Conservation (phyloP, 2,888 invertebrate genomes). For the Caenorhabditis parvicauda region DNA sequence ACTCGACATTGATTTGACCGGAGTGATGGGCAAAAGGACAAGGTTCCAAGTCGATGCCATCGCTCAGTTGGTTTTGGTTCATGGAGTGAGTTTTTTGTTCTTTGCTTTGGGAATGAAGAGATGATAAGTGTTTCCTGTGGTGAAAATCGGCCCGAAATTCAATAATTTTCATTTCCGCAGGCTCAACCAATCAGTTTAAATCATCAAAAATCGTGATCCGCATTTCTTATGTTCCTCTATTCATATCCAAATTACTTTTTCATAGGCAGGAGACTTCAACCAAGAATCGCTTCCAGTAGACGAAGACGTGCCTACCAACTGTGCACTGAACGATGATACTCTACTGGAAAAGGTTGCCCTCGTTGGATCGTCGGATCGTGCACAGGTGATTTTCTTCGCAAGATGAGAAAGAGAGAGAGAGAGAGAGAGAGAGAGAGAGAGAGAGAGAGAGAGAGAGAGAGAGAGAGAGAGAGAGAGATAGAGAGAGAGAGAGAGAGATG, state of each 20-base stretch:
- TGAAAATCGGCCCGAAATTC: neutral
- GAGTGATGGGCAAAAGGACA: conserved; percentile 84
- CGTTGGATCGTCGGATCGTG: too few relatives aligned
- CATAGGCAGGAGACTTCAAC: too few relatives aligned
- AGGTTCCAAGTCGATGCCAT: conserved; percentile 80
- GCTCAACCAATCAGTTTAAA: too few relatives aligned
- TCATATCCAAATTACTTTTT: too few relatives aligned
- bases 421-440: too few relatives aligned
- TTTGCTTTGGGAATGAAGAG: neutral
- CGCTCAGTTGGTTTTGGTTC: conserved; percentile 72
- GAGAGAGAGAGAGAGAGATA: too few relatives aligned
- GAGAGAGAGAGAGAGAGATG: too few relatives aligned
- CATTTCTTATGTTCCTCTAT: too few relatives aligned
- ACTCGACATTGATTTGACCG: conserved; percentile 50
- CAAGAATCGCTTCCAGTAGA: conserved; percentile 12
- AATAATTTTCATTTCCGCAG: neutral
- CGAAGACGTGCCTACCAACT: conserved; percentile 65
- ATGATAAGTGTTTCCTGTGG: neutral
- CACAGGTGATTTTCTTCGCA: too few relatives aligned
- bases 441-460: too few relatives aligned
- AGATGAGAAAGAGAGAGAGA: too few relatives aligned
- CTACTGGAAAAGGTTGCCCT: conserved; percentile 74
- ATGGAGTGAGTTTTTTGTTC: conserved; percentile 12
- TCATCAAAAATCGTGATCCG: too few relatives aligned
- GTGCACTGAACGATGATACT: conserved; percentile 81